These are phyloP conservation scores for Cavia aperea DNA, from an alignment of 2,113 vertebrate genomes.

Conservation along the genomic window DNA sequence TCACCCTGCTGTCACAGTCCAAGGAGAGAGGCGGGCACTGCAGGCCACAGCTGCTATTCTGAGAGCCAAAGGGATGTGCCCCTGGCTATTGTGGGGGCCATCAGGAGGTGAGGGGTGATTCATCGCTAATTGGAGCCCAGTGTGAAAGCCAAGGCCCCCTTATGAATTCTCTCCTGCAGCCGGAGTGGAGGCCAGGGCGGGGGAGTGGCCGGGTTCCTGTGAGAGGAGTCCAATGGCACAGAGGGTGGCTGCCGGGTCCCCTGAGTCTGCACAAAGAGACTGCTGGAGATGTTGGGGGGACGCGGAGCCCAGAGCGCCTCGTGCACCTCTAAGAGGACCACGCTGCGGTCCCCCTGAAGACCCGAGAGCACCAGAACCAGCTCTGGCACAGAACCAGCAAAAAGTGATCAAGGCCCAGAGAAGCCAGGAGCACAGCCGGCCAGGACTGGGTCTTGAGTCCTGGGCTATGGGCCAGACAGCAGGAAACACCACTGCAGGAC, in stretches of 20 bases:
- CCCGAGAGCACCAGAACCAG: too few relatives aligned
- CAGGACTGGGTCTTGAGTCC: background rate
- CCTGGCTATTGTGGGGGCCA: background rate
- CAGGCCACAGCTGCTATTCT: background rate
- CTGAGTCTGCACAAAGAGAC: background rate
- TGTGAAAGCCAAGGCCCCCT: conserved; percentile 32
- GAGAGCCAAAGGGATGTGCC: too few relatives aligned
- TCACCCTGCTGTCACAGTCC: accelerated
- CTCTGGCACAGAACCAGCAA: background rate
- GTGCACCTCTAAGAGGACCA: background rate
- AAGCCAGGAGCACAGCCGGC: background rate
- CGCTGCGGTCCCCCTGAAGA: background rate
- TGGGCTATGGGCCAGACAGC: accelerated
- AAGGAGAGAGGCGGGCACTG: background rate
- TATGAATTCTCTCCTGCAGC: conserved; percentile 21
- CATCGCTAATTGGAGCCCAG: conserved; percentile 35
- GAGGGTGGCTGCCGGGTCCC: background rate
- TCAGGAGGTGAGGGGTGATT: background rate
- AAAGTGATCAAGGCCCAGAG: background rate
- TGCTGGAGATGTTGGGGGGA: background rate
- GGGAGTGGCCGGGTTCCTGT: background rate
- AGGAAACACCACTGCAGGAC: background rate
- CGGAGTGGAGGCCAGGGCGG: background rate
- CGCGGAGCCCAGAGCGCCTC: background rate
- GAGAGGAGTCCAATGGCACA: background rate